Conservation (phyloP, 2,888 invertebrate genomes). For the Kuschelorhynchus macadamiae region DNA sequence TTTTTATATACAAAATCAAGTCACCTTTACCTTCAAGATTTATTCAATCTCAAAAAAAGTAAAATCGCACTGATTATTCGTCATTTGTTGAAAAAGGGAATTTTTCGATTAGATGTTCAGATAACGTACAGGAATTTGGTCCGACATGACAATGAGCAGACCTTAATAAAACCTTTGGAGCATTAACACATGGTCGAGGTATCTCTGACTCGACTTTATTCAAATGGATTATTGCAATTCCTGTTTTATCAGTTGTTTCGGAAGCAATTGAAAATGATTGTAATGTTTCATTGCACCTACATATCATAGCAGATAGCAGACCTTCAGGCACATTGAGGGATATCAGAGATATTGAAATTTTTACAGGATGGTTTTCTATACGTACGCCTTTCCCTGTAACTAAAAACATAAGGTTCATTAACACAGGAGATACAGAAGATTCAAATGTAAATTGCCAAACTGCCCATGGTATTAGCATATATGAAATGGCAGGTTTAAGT, state of each 20-base stretch:
- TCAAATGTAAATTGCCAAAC: too few relatives aligned
- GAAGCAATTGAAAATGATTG: conserved; percentile 1
- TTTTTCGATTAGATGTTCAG: conserved; percentile 50
- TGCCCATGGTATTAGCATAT: too few relatives aligned
- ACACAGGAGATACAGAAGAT: conserved; percentile 52
- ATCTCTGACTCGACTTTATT: conserved; percentile 16
- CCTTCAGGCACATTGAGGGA: too few relatives aligned
- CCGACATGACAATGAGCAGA: conserved; percentile 12
- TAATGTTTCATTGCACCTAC: too few relatives aligned
- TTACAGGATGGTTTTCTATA: conserved; percentile 52
- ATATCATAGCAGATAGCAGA: too few relatives aligned
- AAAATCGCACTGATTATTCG: conserved; percentile 1
- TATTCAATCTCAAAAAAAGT: conserved; percentile 1
- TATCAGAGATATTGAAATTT: conserved; percentile 49
- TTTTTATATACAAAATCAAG: conserved; percentile 36
- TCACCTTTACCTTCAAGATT: conserved; percentile 4
- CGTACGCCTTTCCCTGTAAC: conserved; percentile 53
- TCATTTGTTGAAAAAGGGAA: background rate
- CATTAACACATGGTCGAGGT: conserved; percentile 20
- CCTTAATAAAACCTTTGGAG: conserved; percentile 12
- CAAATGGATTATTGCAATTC: conserved; percentile 11
- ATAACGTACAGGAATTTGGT: conserved; percentile 6
- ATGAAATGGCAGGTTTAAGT: conserved; percentile 27
- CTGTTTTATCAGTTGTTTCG: conserved; percentile 3
- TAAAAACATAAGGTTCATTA: conserved; percentile 49